Percentiles rank a stretch among this genome's conserved stretches.
phyloP scores from a whole-genome alignment of 2,888 invertebrate species.

The Capitulum mitella region DNA sequence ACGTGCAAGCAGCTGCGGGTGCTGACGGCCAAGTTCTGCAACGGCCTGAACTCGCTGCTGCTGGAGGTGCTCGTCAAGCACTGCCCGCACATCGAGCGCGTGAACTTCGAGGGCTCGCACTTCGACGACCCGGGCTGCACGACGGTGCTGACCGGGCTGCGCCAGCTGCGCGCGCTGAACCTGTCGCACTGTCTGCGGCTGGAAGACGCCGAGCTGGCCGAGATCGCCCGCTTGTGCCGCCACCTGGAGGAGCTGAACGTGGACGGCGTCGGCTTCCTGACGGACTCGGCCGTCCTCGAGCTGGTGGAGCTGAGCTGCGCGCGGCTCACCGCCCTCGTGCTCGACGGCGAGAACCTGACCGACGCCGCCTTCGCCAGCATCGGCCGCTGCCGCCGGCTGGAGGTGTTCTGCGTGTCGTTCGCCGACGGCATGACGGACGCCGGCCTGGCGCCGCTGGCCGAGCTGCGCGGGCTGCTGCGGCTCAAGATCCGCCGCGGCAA shows the following conservation, averaged over 20 bases:
- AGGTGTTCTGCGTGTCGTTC: slow-evolving; percentile 34
- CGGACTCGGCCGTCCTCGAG: slow-evolving; percentile 30
- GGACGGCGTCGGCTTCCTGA: slow-evolving; percentile 34
- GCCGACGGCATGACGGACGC: slow-evolving; percentile 34
- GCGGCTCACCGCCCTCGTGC: slow-evolving; percentile 29
- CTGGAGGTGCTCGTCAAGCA: slow-evolving; percentile 28
- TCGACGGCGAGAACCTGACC: slow-evolving; percentile 36
- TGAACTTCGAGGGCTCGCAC: slow-evolving; percentile 32
- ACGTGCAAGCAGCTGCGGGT: slow-evolving; percentile 29
- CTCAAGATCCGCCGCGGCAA: slow-evolving; percentile 33
- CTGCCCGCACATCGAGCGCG: slow-evolving; percentile 27
- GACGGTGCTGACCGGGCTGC: slow-evolving; percentile 28
- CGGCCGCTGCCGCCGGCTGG: slow-evolving; percentile 28
- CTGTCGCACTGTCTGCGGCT: slow-evolving; percentile 34
- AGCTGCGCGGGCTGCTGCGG: slow-evolving; percentile 30
- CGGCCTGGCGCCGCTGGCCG: slow-evolving; percentile 31
- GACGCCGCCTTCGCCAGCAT: slow-evolving; percentile 32
- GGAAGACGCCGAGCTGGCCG: slow-evolving; percentile 31
- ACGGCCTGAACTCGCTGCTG: slow-evolving; percentile 28
- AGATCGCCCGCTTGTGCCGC: slow-evolving; percentile 30
- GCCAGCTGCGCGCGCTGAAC: slow-evolving; percentile 31
- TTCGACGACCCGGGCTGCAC: slow-evolving; percentile 26
- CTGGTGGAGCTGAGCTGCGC: slow-evolving; percentile 27
- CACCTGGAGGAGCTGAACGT: slow-evolving; percentile 33
- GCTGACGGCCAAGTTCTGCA: slow-evolving; percentile 31